These are phyloP conservation scores for Clarias fuscus DNA, from an alignment of 2,797 vertebrate species.

Conservation along the genomic window DNA sequence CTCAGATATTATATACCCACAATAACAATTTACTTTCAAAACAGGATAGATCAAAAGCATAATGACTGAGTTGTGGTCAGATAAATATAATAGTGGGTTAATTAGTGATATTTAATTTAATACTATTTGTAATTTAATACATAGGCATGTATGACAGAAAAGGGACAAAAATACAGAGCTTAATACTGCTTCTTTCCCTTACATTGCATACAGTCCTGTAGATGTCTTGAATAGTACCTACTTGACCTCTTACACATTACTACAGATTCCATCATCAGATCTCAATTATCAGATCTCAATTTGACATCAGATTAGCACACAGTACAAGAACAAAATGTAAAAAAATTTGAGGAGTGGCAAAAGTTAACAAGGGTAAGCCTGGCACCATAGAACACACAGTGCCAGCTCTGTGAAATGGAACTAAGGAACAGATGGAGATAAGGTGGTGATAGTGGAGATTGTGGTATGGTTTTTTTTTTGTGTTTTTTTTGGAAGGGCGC, in stretches of 20 bases:
- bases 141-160: not conserved
- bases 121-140: not conserved
- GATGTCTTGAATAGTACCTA: not conserved
- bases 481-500: no score
- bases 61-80: not conserved
- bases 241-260: conserved; percentile 5
- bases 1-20: not conserved
- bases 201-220: no score
- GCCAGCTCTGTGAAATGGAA: no score
- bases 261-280: not conserved
- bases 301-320: not conserved
- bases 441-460: no score
- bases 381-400: not conserved
- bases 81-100: not conserved
- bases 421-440: no score
- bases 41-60: not conserved
- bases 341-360: not conserved
- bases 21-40: not conserved
- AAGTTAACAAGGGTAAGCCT: not conserved
- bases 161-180: not conserved
- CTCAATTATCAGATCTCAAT: not conserved
- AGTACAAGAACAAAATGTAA: not conserved
- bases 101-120: not conserved
- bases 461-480: no score
- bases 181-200: not conserved